Evolutionary conservation across 2,888 invertebrate species (phyloP), one percentile per base, ranked within the genome.

Genomic region (Chesias legatella): DNA sequence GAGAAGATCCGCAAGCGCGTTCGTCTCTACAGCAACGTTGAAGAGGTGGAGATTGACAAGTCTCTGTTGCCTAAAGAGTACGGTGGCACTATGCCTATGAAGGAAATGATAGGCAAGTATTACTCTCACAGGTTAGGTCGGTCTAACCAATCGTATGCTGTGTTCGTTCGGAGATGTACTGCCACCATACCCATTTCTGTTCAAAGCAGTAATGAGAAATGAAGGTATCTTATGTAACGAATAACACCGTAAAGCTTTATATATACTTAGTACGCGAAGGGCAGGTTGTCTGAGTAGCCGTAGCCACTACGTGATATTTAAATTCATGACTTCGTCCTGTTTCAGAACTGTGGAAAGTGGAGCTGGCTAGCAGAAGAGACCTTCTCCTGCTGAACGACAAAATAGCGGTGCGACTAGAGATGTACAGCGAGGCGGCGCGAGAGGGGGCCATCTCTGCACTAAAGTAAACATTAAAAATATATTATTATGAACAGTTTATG

Each of bases 21-120:
- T 13, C 89, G 85, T 48, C 84, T 94, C 21, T 92, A 92, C 70
- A 91, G 92, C 7, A 85, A 90, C 24, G 60, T 91, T 5, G 90
- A 92, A 0, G 92, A 93, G 4, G 84, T 90, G 1, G 80, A 89
- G 56, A 88, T 94, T 47, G 92, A 93, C 52, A 80, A 86, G 48
- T 90, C 78, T 37, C 81, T 94, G 51, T 73, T 96, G 36, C 95
- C 95, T 0, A 91, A 92, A 57, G 95, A 95, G 66, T 95, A 95
- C 60, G 95, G 95, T 3, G 95, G 95, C 6, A 90, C 84, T n/a
- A 92, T 94, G 81, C 94, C 95, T 0, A 92, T 95, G 92, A 90
- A 90, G 31, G 92, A 95, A 67, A 95, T 95, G 94, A 94, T 95
- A 51, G 91, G 95, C 94, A 67, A 88, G 71, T 38, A 2, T 7